phyloP scores from a whole-genome alignment of 2,888 invertebrate genomes.

The Ophion ventricosus region DNA sequence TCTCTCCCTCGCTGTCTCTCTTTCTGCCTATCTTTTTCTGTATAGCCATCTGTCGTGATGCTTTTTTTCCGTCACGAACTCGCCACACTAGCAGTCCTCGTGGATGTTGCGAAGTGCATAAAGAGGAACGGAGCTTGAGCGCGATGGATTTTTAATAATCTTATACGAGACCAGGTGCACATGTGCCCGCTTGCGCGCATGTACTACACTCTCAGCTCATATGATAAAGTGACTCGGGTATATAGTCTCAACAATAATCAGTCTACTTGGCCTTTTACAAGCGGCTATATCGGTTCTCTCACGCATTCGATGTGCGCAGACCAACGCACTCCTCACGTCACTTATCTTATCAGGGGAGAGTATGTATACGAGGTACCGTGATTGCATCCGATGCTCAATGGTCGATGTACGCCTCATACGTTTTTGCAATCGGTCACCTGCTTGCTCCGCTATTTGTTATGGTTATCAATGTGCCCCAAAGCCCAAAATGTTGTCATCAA shows the following conservation, averaged over 20 bases:
- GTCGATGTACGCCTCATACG: conserved; percentile 39
- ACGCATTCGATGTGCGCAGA: conserved; percentile 17
- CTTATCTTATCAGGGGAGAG: conserved; percentile 57
- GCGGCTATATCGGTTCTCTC: conserved; percentile 38
- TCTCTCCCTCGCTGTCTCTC: no score
- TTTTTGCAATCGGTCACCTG: conserved; percentile 1
- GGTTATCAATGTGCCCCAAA: background rate
- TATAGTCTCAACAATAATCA: conserved; percentile 58
- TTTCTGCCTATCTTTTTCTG: conserved; percentile 18
- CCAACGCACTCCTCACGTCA: conserved; percentile 13
- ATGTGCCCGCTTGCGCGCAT: conserved; percentile 6
- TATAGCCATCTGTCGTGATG: conserved; percentile 69
- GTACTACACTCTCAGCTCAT: background rate
- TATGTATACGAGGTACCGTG: background rate
- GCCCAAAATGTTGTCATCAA: background rate
- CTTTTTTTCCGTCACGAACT: conserved; percentile 79
- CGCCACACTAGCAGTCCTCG: conserved; percentile 51
- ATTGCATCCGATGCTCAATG: conserved; percentile 24
- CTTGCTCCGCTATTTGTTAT: background rate
- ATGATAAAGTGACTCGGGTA: conserved; percentile 27
- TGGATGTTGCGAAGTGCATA: conserved; percentile 30
- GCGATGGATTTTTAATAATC: conserved; percentile 44
- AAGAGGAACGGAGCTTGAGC: conserved; percentile 4
- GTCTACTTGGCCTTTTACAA: conserved; percentile 42
- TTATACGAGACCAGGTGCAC: conserved; percentile 56